Evolutionary conservation across 2,113 vertebrate genomes (phyloP).

Genomic region (Rhegmatorhina hoffmannsi): DNA sequence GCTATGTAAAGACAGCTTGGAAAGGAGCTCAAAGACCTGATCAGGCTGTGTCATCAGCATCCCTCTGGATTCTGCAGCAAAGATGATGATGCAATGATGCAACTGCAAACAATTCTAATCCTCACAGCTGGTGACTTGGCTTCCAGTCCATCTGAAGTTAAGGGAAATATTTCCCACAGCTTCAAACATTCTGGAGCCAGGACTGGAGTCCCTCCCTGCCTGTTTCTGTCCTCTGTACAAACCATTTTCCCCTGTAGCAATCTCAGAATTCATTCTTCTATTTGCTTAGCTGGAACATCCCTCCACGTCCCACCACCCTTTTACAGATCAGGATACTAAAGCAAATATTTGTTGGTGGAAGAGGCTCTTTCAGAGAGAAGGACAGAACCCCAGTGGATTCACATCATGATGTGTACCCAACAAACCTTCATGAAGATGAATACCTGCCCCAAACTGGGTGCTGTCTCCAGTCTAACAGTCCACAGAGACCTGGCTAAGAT

Average conservation of each 20-base stretch:
- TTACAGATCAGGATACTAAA: background rate
- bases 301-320: background rate
- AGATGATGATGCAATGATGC: constrained; percentile 5
- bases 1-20: background rate
- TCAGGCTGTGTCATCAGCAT: background rate
- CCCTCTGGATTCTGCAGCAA: background rate
- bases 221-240: background rate
- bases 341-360: background rate
- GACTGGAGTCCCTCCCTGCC: background rate
- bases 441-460: background rate
- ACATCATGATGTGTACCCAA: background rate
- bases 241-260: background rate
- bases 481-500: background rate
- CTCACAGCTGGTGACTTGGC: constrained; percentile 28
- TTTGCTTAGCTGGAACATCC: background rate
- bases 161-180: background rate
- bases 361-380: background rate
- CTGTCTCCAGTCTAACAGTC: background rate
- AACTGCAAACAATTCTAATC: constrained; percentile 26
- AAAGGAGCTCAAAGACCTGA: background rate
- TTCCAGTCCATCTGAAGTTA: background rate
- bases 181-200: background rate
- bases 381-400: background rate
- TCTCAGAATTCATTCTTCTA: background rate
- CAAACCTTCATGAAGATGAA: background rate